phyloP scores from a whole-genome alignment of 2,113 vertebrate genomes.

The Phainopepla nitens region DNA sequence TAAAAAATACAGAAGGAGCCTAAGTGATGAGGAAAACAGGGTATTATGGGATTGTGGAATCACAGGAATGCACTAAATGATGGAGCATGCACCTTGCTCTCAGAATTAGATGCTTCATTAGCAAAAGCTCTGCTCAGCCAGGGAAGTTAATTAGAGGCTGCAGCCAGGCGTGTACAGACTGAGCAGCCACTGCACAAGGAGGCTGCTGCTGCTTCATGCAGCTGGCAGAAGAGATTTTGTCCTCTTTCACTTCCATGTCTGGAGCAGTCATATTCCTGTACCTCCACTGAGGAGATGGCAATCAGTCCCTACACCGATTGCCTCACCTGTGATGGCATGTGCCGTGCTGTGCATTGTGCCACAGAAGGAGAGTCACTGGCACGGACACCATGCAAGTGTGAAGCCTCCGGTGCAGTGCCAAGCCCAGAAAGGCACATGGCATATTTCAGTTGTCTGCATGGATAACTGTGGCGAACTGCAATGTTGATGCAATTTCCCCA shows the following conservation, averaged over 20 bases:
- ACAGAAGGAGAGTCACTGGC: not conserved
- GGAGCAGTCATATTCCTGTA: not conserved
- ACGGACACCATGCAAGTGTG: no score
- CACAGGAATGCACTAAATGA: not conserved
- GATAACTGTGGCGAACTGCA: not conserved
- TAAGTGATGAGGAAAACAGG: not conserved
- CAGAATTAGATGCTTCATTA: slow-evolving; percentile 60
- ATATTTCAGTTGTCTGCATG: rapidly evolving
- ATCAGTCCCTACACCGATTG: not conserved
- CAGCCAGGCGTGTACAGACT: not conserved
- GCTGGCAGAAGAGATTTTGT: not conserved
- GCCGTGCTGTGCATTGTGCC: rapidly evolving
- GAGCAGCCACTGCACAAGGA: not conserved
- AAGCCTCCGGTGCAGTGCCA: not conserved
- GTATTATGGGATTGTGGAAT: not conserved
- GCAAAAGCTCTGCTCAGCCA: slow-evolving; percentile 37
- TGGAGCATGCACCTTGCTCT: slow-evolving; percentile 47
- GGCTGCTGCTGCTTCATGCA: not conserved
- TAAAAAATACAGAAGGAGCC: not conserved
- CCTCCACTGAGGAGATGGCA: not conserved
- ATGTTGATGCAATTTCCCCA: not conserved
- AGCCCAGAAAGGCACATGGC: not conserved
- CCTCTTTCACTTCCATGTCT: not conserved
- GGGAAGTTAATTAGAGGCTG: slow-evolving; percentile 66
- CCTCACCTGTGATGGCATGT: rapidly evolving